Percentiles rank a stretch among this genome's conserved stretches.
Evolutionary conservation across 2,797 vertebrate species (phyloP).

Genomic region (Pseudomugil tenellus): DNA sequence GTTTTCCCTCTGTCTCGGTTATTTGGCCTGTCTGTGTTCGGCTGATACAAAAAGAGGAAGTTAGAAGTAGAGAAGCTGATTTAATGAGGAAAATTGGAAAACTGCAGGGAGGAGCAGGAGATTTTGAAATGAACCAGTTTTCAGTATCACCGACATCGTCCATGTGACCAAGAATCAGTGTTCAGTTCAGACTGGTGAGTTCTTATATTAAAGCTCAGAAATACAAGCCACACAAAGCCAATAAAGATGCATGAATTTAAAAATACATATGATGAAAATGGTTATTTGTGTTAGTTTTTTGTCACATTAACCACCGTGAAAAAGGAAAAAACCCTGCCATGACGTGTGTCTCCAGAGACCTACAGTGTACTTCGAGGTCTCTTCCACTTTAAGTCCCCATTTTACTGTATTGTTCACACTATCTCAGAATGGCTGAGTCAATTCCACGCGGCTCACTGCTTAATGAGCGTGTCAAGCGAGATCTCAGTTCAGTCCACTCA

Average conservation of each 20-base stretch:
- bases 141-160: constrained; percentile 30
- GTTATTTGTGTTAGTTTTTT: too few species aligned
- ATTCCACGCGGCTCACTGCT: constrained; percentile 12
- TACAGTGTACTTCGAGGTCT: background rate
- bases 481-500: constrained; percentile 58
- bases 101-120: constrained; percentile 13
- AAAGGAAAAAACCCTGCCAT: background rate
- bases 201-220: too few species aligned
- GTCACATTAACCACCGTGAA: too few species aligned
- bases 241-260: too few species aligned
- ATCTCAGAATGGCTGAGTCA: constrained; percentile 25
- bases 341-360: background rate
- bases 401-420: constrained; percentile 5
- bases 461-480: constrained; percentile 44
- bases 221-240: too few species aligned
- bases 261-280: too few species aligned
- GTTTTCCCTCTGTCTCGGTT: constrained; percentile 39
- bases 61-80: constrained; percentile 11
- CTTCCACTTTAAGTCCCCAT: background rate
- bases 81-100: constrained; percentile 1
- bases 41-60: constrained; percentile 4
- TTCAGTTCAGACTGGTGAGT: constrained; percentile 20
- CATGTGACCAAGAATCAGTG: constrained; percentile 28
- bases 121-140: constrained; percentile 31
- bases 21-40: constrained; percentile 30